Evolutionary conservation across 2,113 vertebrate species (phyloP).

Genomic region (Agelaius phoeniceus): DNA sequence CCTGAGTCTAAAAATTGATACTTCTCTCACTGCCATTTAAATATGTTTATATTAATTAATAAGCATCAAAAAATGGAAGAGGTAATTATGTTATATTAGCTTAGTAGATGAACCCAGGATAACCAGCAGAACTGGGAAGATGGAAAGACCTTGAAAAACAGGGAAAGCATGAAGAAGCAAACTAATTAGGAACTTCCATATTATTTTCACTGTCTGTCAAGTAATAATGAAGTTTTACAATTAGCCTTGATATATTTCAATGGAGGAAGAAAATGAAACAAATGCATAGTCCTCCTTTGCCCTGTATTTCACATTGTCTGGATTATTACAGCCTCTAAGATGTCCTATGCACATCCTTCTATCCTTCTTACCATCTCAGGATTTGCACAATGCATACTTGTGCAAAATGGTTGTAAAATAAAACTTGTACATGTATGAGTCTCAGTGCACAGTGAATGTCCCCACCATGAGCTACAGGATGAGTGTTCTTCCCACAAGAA

Average conservation of each 20-base stretch:
- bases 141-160: neutral
- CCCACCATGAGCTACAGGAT: neutral
- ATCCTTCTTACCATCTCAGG: neutral
- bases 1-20: neutral
- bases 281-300: neutral
- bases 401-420: neutral
- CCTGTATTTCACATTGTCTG: neutral
- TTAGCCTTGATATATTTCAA: neutral
- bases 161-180: neutral
- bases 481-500: neutral
- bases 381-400: neutral
- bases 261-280: neutral
- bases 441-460: neutral
- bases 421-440: neutral
- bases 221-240: neutral
- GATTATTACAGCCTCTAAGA: neutral
- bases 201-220: neutral
- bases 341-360: neutral
- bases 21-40: neutral
- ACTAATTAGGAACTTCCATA: neutral
- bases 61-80: neutral
- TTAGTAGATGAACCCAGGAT: neutral
- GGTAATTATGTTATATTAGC: neutral
- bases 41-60: neutral
- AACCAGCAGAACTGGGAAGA: neutral